A percentile compares a stretch with the other conserved stretches of the same genome.
Evolutionary conservation across 2,797 vertebrate genomes (phyloP).

Genomic region (Aplochiton taeniatus): DNA sequence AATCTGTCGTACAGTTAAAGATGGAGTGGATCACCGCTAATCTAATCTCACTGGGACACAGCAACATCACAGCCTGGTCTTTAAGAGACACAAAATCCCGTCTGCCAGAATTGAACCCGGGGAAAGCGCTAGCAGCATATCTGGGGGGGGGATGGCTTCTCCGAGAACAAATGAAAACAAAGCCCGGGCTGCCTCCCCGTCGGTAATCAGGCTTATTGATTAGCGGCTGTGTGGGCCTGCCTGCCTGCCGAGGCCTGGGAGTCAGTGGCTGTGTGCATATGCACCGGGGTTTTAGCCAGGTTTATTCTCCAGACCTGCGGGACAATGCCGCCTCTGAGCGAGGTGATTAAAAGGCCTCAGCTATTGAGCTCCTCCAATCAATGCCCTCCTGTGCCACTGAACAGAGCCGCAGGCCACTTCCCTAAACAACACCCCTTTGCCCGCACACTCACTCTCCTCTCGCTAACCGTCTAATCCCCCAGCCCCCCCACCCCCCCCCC

Average conservation of each 20-base stretch:
- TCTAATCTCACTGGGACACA: not conserved
- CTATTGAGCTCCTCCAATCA: constrained; percentile 76
- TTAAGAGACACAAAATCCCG: constrained; percentile 19
- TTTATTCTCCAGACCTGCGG: constrained; percentile 69
- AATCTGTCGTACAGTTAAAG: constrained; percentile 10
- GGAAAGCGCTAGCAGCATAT: constrained; percentile 38
- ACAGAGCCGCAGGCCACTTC: constrained; percentile 65
- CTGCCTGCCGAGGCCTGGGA: constrained; percentile 50
- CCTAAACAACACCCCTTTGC: constrained; percentile 48
- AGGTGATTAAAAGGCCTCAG: constrained; percentile 75
- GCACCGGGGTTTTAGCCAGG: constrained; percentile 67
- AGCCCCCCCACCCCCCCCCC: constrained; percentile 7
- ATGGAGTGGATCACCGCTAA: constrained; percentile 31
- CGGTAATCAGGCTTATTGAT: constrained; percentile 80
- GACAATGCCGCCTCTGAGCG: constrained; percentile 73
- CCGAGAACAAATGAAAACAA: constrained; percentile 62
- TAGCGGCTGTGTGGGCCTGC: constrained; percentile 58
- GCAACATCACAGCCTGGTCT: constrained; percentile 11
- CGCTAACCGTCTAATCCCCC: constrained; percentile 20
- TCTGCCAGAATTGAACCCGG: constrained; percentile 9
- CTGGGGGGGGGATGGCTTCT: constrained; percentile 30
- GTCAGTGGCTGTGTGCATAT: constrained; percentile 66
- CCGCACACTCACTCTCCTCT: too few relatives aligned
- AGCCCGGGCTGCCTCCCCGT: constrained; percentile 54
- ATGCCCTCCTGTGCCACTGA: constrained; percentile 67